Evolutionary conservation across 2,888 invertebrate genomes (phyloP).

Genomic region (Griposia aprilina): DNA sequence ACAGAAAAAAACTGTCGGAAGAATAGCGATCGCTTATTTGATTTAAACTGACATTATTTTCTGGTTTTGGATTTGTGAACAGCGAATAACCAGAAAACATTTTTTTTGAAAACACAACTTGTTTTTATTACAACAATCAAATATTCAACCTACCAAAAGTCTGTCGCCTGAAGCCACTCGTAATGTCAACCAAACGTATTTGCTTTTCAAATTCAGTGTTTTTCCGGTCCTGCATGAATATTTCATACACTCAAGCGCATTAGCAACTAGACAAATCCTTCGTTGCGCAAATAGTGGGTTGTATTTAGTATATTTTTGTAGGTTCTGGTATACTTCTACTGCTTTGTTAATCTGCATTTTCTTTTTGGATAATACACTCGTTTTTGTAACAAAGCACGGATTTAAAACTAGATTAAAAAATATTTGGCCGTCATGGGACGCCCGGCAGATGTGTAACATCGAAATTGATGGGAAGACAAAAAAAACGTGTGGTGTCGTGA

Average conservation of each 20-base stretch:
- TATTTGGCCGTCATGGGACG: neutral
- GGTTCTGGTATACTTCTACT: constrained; percentile 10
- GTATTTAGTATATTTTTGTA: constrained; percentile 17
- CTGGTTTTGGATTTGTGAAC: neutral
- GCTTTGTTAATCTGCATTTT: neutral
- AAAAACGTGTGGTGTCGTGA: too few relatives aligned
- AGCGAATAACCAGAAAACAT: neutral
- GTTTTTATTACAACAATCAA: neutral
- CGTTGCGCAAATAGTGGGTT: constrained; percentile 24
- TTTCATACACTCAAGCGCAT: constrained; percentile 62
- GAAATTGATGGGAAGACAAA: too few relatives aligned
- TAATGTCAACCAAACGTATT: constrained; percentile 51
- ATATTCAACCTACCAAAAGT: neutral
- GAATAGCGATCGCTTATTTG: neutral
- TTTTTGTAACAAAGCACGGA: neutral
- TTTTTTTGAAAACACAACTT: neutral
- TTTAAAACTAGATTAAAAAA: neutral
- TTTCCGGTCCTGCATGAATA: constrained; percentile 59
- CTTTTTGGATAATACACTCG: neutral
- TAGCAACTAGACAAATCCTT: constrained; percentile 57
- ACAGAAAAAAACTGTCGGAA: neutral
- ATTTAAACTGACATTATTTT: neutral
- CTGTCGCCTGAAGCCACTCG: neutral
- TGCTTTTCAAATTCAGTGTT: constrained; percentile 45
- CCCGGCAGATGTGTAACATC: too few relatives aligned